These are phyloP conservation scores for Pagetopsis macropterus DNA, from an alignment of 2,797 vertebrate species.

Conservation along the genomic window DNA sequence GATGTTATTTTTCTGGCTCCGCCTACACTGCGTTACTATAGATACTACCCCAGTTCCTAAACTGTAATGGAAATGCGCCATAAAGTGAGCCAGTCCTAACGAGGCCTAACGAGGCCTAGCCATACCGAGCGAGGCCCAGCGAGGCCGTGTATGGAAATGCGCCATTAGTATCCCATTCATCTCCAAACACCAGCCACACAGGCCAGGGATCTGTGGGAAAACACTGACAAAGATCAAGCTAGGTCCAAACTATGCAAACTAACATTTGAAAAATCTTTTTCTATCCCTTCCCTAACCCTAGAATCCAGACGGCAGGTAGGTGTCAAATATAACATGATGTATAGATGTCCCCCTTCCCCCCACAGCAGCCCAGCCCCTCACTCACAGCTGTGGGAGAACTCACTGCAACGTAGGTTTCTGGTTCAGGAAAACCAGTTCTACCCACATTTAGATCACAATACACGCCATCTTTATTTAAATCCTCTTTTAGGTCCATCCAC, in stretches of 20 bases:
- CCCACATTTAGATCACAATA: neutral
- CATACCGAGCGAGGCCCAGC: too few species aligned
- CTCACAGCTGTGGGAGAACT: constrained; percentile 12
- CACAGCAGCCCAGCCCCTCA: constrained; percentile 6
- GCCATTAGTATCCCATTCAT: neutral
- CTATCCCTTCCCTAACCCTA: constrained; percentile 23
- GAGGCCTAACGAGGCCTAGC: too few species aligned
- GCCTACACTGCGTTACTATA: too few species aligned
- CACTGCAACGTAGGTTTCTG: neutral
- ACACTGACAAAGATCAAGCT: neutral
- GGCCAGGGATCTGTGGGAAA: neutral
- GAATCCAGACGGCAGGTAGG: constrained; percentile 53
- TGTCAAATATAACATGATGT: constrained; percentile 67
- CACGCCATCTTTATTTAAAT: neutral
- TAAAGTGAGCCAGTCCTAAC: too few species aligned
- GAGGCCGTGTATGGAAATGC: too few species aligned
- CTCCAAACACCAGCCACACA: constrained; percentile 2
- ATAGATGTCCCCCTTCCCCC: constrained; percentile 46
- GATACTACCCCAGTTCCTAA: too few species aligned
- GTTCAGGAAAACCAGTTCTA: constrained; percentile 10
- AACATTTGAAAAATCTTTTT: constrained; percentile 15
- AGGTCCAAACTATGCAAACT: neutral
- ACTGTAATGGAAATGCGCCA: too few species aligned
- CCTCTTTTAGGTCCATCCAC: neutral
- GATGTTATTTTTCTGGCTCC: too few species aligned